Conservation (phyloP, 2,888 invertebrate species). For the Agapostemon virescens region DNA sequence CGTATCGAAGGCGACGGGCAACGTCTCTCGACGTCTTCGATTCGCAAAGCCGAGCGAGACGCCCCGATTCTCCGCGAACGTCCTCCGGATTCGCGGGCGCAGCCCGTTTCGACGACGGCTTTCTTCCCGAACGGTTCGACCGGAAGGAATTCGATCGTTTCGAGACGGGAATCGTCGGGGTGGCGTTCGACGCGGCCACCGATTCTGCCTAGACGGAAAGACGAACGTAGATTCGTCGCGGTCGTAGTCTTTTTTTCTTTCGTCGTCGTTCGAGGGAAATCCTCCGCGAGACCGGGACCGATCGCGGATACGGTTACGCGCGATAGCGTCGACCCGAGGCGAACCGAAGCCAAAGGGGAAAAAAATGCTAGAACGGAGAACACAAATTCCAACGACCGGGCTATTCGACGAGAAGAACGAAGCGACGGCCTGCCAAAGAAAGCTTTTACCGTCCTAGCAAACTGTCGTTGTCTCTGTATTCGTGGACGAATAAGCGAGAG, state of each 20-base stretch:
- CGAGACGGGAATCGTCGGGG: background rate
- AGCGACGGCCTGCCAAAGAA: background rate
- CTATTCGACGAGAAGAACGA: constrained; percentile 34
- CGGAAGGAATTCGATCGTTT: background rate
- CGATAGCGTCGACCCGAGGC: constrained; percentile 14
- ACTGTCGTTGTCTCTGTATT: constrained; percentile 48
- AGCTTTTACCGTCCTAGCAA: constrained; percentile 41
- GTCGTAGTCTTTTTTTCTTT: background rate
- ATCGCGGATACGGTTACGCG: background rate
- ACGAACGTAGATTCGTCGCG: constrained; percentile 5
- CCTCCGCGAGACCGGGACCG: background rate
- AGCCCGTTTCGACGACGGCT: background rate
- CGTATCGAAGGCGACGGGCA: constrained; percentile 21
- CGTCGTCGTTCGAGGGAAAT: background rate
- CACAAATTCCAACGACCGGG: constrained; percentile 39
- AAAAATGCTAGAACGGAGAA: constrained; percentile 30
- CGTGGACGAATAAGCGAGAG: constrained; percentile 54
- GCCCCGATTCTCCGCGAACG: no score
- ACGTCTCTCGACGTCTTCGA: no score
- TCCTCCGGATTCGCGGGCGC: no score
- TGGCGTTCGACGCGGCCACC: background rate
- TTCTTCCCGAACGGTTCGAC: background rate
- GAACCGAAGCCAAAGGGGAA: background rate
- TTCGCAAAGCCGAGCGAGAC: background rate
- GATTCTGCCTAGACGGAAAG: background rate